phyloP scores from a whole-genome alignment of 1,140 invertebrate genomes.

The Euura saliciscinereae region DNA sequence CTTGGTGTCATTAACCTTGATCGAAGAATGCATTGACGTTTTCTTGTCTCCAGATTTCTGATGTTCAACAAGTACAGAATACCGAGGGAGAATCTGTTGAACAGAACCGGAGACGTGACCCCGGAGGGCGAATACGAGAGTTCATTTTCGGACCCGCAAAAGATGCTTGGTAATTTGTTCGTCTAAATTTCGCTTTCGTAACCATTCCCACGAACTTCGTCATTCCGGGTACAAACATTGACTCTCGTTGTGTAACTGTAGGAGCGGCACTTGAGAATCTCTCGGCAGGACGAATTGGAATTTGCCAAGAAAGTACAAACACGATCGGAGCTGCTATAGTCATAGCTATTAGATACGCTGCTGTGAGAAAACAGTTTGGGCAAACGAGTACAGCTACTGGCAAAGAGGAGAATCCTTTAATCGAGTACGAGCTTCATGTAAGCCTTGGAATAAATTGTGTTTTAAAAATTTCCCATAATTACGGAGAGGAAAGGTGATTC shows the following conservation, averaged over 20 bases:
- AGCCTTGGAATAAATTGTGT: too few species aligned
- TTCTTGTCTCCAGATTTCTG: slow-evolving; percentile 59
- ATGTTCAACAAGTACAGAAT: slow-evolving; percentile 69
- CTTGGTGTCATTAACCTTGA: neutral
- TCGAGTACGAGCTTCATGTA: slow-evolving; percentile 85
- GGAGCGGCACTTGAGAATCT: slow-evolving; percentile 67
- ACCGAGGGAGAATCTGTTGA: slow-evolving; percentile 66
- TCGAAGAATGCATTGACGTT: slow-evolving; percentile 9
- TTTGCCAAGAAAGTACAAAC: slow-evolving; percentile 73
- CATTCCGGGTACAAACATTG: slow-evolving; percentile 19
- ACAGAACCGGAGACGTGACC: slow-evolving; percentile 69
- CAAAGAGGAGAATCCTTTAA: slow-evolving; percentile 72
- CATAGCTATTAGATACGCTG: slow-evolving; percentile 85
- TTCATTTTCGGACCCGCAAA: slow-evolving; percentile 78
- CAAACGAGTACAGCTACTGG: slow-evolving; percentile 52
- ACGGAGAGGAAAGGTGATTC: too few species aligned
- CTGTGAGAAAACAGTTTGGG: slow-evolving; percentile 81
- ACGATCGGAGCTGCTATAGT: slow-evolving; percentile 72
- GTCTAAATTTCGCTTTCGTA: too few species aligned
- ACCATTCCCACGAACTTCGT: too few species aligned
- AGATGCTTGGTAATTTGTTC: slow-evolving; percentile 65
- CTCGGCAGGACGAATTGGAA: slow-evolving; percentile 78
- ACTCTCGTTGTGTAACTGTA: slow-evolving; percentile 31
- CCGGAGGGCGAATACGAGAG: slow-evolving; percentile 72
- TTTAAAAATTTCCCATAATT: too few species aligned